Evolutionary conservation across 2,113 vertebrate species (phyloP).

Genomic region (Nanger granti): DNA sequence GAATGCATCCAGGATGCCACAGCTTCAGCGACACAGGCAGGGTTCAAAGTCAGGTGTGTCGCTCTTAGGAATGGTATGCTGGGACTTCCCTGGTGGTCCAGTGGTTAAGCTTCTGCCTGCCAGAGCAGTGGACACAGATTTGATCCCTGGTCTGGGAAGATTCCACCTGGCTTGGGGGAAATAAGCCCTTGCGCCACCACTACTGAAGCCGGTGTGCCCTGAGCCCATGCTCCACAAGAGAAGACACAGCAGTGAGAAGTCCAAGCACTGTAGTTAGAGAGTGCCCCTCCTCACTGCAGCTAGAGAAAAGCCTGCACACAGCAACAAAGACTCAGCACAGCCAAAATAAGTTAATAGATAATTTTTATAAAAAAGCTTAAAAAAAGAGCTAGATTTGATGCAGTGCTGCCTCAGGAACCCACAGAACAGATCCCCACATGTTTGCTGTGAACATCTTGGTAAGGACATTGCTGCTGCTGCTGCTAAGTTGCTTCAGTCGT

Average conservation of each 20-base stretch:
- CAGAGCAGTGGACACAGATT: not conserved
- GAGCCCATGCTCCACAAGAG: not conserved
- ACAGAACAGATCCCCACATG: fast-evolving
- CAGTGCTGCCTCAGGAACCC: not conserved
- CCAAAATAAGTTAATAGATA: not conserved
- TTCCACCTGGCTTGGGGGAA: not conserved
- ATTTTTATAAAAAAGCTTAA: not conserved
- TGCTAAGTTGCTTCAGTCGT: too few relatives aligned
- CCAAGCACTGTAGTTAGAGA: not conserved
- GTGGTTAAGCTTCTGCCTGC: not conserved
- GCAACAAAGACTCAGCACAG: not conserved
- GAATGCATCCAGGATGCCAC: not conserved
- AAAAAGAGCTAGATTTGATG: not conserved
- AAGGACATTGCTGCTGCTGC: not conserved
- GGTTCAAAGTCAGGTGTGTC: not conserved
- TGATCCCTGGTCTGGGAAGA: not conserved
- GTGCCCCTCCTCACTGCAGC: not conserved
- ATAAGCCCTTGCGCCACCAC: not conserved
- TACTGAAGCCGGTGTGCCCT: not conserved
- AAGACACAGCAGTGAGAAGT: not conserved
- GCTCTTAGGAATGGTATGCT: not conserved
- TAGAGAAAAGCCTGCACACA: not conserved
- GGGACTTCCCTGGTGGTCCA: not conserved
- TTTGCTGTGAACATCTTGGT: not conserved
- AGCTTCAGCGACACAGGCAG: not conserved